Evolutionary conservation across 2,797 vertebrate genomes (phyloP).

Genomic region (Sebastes hubbsi): DNA sequence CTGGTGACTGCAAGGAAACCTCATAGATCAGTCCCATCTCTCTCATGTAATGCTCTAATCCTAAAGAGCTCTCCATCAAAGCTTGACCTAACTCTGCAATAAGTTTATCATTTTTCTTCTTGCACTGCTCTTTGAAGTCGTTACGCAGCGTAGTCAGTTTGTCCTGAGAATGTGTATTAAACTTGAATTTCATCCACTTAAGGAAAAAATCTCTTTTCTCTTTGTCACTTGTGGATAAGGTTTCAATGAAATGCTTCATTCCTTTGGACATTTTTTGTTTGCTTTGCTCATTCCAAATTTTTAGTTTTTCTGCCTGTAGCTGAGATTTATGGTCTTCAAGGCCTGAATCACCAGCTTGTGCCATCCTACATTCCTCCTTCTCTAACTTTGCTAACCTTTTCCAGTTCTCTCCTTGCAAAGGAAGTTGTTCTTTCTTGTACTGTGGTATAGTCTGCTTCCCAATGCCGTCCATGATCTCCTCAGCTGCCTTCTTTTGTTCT

Average conservation of each 20-base stretch:
- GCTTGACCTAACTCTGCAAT: slow-evolving; percentile 4
- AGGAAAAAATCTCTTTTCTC: slow-evolving; percentile 37
- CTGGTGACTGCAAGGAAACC: neutral
- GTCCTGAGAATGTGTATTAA: neutral
- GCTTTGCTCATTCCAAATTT: slow-evolving; percentile 33
- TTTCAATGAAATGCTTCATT: slow-evolving; percentile 17
- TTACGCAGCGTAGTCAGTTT: neutral
- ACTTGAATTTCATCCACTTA: slow-evolving; percentile 30
- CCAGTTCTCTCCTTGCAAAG: slow-evolving; percentile 46
- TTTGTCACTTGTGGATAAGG: neutral
- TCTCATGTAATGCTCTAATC: slow-evolving; percentile 59
- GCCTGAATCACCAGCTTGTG: fast-evolving
- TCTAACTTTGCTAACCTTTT: slow-evolving; percentile 36
- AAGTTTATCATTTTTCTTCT: neutral
- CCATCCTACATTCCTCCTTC: slow-evolving; percentile 26
- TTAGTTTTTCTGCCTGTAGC: neutral
- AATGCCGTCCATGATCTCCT: neutral
- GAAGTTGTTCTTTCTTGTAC: slow-evolving; percentile 44
- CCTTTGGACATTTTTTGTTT: neutral
- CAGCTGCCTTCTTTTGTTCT: neutral
- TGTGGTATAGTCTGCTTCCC: neutral
- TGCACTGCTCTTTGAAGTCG: neutral
- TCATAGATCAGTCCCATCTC: slow-evolving; percentile 57
- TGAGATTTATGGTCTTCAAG: slow-evolving; percentile 7
- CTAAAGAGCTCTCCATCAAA: slow-evolving; percentile 39